Evolutionary conservation across 2,113 vertebrate genomes (phyloP), one percentile per base, ranked within the genome.

Genomic region (Speoplatyrhinus poulsoni): DNA sequence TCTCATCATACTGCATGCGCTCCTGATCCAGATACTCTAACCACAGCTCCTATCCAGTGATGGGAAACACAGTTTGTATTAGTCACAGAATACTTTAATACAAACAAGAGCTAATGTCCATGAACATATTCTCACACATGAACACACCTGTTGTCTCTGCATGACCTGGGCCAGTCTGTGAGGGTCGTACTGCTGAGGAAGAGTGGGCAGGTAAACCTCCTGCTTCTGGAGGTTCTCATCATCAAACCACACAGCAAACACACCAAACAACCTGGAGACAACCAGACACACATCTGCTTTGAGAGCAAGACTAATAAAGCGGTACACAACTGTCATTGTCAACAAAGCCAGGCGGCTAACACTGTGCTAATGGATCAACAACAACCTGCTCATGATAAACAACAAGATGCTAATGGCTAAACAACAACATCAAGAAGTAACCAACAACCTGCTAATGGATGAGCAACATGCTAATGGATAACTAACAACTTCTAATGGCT

Each of bases 201-300:
- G 90, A 77, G 96, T 95, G 68, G 97, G 96, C 74, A 99, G 89
- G 80, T 96, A 98, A 0, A 93, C 91, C 72, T 98, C 95, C 82
- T 96, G 95, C 71, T 94, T 98, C 81, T 97, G 96, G 76, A 99
- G 93, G 71, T 77, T 97, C 73, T 97, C 97, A 83, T 99, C 96
- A 83, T 98, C 98, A 86, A 99, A 55, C 98, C 98, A 99, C 69
- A 98, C 46, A 58, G 94, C 79, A 88, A 96, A 96, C 7, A 96
- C 94, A 72, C 94, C 94, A 87, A 97, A 98, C 82, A 99, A 93
- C 87, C 98, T 99, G 72, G 41, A 65, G 49, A 57, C 52, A 72
- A 72, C 12, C 12, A 64, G 50, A 41, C 48, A 41, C 36, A 60
- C 36, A 8, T 16, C 15, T 33, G 5, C 15, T 60, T 0, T 46